Base-by-base conservation (phyloP, 1,140 invertebrate species). In the Brachionus plicatilis region DNA sequence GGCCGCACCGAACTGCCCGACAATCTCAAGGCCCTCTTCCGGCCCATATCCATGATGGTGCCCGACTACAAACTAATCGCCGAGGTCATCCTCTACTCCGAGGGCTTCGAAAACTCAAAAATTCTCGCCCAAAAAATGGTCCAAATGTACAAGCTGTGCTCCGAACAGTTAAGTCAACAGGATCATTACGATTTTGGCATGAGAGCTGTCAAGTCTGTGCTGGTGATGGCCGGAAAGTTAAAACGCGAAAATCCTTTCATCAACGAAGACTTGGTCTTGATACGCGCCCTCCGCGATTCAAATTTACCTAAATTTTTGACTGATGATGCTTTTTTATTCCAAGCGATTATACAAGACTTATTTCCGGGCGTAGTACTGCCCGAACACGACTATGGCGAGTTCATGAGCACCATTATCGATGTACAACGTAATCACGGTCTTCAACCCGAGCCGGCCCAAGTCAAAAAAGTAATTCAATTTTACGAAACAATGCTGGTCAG, bases 151-250 rank as follows among this genome's bases (percentile, higher is more conserved):
- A 94, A 95, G 87, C 90, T 97, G 4, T 96, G 94, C 85, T 95
- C 94, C 86, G 95, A 96, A 89, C 95, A 96, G 89, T 90, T 96
- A 0, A 96, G 95, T 1, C 94, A 95, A 85, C 95, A 96, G 88
- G 94, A 95, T 88, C 95, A 96, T 87, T 96, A 96, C 86, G 95
- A 96, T 89, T 96, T 95, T 87, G 94, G 95, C 56, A 95, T 96
- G 94, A 91, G 94, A 92, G 95, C 85, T 85, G 93, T 90, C 17
- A 90, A 90, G 84, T 90, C 89, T 20, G 90, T 90, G 56, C 85
- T 90, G 33, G 90, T 90, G 0, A 90, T 90, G 90, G 90, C 90
- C 20, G 90, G 90, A 27, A 87, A 88, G 6, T 86, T 90, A 43
- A 90, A 90, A 85, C 83, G 90, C 79, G 88, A 90, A 86, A 90